Conservation (phyloP, 2,888 invertebrate genomes). For the Caenorhabditis sulstoni region DNA sequence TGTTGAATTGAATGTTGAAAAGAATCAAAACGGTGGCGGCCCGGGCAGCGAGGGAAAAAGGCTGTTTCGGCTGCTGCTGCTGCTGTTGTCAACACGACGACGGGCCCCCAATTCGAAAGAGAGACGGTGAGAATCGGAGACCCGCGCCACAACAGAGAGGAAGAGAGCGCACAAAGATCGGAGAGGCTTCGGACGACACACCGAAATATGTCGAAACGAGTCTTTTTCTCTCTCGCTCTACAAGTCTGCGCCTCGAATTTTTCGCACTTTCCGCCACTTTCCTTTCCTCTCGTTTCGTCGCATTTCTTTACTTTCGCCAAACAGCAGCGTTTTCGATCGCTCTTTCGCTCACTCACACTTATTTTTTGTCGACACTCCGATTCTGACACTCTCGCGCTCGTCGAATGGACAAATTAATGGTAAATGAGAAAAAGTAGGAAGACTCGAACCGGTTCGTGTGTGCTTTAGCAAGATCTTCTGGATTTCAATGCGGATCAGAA, state of each 20-base stretch:
- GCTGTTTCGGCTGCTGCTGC: too few species aligned
- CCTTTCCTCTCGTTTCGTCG: conserved; percentile 20
- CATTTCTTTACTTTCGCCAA: conserved; percentile 37
- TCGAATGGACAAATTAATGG: conserved; percentile 21
- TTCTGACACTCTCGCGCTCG: background rate
- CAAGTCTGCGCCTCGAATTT: conserved; percentile 46
- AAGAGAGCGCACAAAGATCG: conserved; percentile 34
- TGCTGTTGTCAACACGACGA: conserved; percentile 38
- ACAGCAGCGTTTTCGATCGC: conserved; percentile 15
- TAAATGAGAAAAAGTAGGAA: background rate
- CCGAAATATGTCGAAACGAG: conserved; percentile 28
- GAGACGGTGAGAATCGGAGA: conserved; percentile 21
- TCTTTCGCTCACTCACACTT: conserved; percentile 4
- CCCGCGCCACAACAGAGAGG: too few species aligned
- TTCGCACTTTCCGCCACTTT: conserved; percentile 27
- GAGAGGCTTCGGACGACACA: conserved; percentile 23
- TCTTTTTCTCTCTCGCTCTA: conserved; percentile 29
- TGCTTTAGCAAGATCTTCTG: conserved; percentile 16
- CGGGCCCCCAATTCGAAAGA: background rate
- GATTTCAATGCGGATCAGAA: conserved; percentile 32
- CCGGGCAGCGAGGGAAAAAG: too few species aligned
- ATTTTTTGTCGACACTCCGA: conserved; percentile 6
- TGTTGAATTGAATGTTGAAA: too few species aligned
- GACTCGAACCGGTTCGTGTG: background rate
- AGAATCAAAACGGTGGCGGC: too few species aligned